A percentile compares a stretch with the other conserved stretches of the same genome.
Conservation (phyloP, 2,113 vertebrate genomes). For the Apeltes quadracus region DNA sequence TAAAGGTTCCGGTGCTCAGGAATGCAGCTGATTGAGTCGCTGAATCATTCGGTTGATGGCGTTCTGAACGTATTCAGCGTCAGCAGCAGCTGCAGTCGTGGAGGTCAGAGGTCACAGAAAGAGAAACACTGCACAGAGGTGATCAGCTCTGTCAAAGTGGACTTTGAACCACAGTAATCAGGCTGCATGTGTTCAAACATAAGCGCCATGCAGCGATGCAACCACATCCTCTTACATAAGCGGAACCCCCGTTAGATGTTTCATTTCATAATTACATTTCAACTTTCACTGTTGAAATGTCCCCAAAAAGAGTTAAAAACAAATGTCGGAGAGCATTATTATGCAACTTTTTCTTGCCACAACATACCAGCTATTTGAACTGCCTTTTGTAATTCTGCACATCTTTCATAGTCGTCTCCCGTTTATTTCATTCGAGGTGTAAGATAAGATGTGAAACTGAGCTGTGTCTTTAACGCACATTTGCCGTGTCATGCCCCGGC, state of each 20-base stretch:
- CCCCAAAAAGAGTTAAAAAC: neutral
- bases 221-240: constrained; percentile 45
- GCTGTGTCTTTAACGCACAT: neutral
- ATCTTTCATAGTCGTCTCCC: neutral
- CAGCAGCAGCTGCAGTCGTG: neutral
- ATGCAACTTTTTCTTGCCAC: neutral
- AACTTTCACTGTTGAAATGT: too few species aligned
- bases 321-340: neutral
- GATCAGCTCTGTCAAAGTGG: constrained; percentile 28
- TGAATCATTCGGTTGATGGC: neutral
- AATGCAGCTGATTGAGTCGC: neutral
- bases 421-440: neutral
- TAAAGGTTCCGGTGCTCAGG: neutral
- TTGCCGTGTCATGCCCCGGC: constrained; percentile 26
- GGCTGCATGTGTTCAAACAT: constrained; percentile 11
- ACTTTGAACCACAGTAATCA: constrained; percentile 49
- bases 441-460: neutral
- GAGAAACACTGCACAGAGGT: constrained; percentile 46
- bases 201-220: constrained; percentile 1
- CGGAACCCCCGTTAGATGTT: constrained; percentile 6
- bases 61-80: neutral
- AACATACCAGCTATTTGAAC: neutral
- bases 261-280: neutral
- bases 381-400: neutral
- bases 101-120: constrained; percentile 27